Evolutionary conservation across 2,797 vertebrate species (phyloP).

Genomic region (Cuculus canorus): DNA sequence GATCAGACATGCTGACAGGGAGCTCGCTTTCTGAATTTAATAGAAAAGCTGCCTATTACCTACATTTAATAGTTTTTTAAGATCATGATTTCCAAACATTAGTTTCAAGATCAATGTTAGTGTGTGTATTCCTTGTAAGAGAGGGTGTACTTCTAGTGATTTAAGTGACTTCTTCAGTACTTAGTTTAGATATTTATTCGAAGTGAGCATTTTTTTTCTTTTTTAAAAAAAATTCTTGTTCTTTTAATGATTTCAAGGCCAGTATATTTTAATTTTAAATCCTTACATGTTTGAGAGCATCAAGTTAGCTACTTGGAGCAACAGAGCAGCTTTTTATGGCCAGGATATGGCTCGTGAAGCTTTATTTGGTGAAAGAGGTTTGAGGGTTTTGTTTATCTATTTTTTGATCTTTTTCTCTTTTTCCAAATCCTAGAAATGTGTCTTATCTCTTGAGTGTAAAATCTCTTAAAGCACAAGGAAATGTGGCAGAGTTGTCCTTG

Average conservation of each 20-base stretch:
- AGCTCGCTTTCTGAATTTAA: conserved; percentile 10
- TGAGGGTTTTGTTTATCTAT: not conserved
- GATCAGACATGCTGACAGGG: not conserved
- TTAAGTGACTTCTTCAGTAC: not conserved
- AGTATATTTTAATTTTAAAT: not conserved
- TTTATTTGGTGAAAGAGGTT: not conserved
- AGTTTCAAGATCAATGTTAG: not conserved
- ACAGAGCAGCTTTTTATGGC: not conserved
- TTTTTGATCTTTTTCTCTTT: not conserved
- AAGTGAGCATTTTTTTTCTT: not conserved
- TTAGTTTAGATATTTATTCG: not conserved
- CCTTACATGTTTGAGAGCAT: not conserved
- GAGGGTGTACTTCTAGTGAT: not conserved
- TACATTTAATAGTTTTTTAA: not conserved
- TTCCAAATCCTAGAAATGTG: not conserved
- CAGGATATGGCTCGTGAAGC: not conserved
- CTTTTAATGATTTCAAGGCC: not conserved
- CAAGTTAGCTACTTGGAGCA: not conserved
- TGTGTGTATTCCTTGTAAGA: not conserved
- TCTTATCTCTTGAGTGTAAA: not conserved
- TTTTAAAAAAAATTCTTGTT: no score
- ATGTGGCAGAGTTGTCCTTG: not conserved
- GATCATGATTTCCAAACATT: not conserved
- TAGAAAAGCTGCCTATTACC: not conserved
- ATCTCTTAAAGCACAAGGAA: not conserved